Conservation (phyloP, 2,888 invertebrate species). For the Chouioia cunea region DNA sequence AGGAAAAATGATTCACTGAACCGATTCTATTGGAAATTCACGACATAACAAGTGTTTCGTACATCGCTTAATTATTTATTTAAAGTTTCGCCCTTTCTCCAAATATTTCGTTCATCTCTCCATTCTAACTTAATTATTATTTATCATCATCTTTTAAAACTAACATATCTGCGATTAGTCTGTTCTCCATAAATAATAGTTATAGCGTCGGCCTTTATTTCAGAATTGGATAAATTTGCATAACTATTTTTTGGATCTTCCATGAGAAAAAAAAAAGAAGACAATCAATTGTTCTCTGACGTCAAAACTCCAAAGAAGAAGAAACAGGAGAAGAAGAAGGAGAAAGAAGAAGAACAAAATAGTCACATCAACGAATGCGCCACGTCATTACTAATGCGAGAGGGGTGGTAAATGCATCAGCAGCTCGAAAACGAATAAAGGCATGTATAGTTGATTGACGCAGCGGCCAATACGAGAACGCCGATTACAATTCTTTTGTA, state of each 20-base stretch:
- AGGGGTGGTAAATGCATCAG: background rate
- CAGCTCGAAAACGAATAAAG: constrained; percentile 22
- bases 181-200: too few species aligned
- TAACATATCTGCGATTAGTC: background rate
- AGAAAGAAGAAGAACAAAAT: background rate
- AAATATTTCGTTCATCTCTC: constrained; percentile 32
- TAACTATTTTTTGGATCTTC: too few species aligned
- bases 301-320: too few species aligned
- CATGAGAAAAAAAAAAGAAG: background rate
- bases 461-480: constrained; percentile 31
- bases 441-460: constrained; percentile 35
- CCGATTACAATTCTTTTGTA: constrained; percentile 47
- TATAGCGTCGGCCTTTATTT: too few species aligned
- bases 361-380: background rate
- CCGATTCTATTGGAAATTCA: constrained; percentile 25
- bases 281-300: too few species aligned
- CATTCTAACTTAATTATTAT: constrained; percentile 24
- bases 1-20: constrained; percentile 41
- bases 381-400: constrained; percentile 6
- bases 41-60: constrained; percentile 33
- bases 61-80: constrained; percentile 40
- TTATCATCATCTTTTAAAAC: constrained; percentile 5
- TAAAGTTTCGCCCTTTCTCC: constrained; percentile 30
- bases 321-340: too few species aligned
- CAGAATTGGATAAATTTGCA: too few species aligned